Evolutionary conservation across 2,113 vertebrate species (phyloP), one percentile per base, ranked within the genome.

Genomic region (Damaliscus lunatus): DNA sequence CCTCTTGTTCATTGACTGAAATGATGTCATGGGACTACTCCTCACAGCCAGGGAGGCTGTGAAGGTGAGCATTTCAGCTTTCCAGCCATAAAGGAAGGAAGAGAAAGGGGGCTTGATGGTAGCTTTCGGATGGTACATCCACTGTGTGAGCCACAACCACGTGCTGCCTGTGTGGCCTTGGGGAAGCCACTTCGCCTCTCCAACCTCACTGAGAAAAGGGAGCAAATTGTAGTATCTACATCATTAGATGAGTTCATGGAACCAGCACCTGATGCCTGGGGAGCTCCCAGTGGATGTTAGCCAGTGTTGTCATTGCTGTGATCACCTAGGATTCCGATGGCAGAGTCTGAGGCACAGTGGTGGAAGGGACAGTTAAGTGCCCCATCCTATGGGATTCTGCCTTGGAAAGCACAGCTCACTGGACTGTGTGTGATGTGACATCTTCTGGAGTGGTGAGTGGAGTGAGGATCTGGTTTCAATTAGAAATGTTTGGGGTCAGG

Each of bases 271-370:
- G 29, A 25, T 6, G 23, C 7, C 0, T 19, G 33, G 59, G n/a
- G 82, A 82, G 40, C 53, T 3, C 46, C 17, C 46, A 21, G 1
- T 1, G 13, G 43, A 31, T 0, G 7, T n/a, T 3, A 60, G 25
- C 25, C 4, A 3, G 50, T 31, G 14, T 19, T 4, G 7, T 33
- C 13, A 3, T 3, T 59, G n/a, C 55, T 16, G 19, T 27, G 67
- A 27, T 2, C 7, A 5, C 15, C 27, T 4, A 0, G 0, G n/a
- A 36, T 21, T 46, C 62, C 0, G 0, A 1, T 0, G 8, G 9
- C 19, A 46, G 14, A 3, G 0, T 52, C 50, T 14, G 43, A 31
- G 71, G 55, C 43, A 11, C 17, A 5, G 50, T 16, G 67, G 67
- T 29, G 15, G 2, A 1, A 9, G 16, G 15, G 6, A 33, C 67